phyloP scores from a whole-genome alignment of 2,113 vertebrate species.

The Pardalotus punctatus region DNA sequence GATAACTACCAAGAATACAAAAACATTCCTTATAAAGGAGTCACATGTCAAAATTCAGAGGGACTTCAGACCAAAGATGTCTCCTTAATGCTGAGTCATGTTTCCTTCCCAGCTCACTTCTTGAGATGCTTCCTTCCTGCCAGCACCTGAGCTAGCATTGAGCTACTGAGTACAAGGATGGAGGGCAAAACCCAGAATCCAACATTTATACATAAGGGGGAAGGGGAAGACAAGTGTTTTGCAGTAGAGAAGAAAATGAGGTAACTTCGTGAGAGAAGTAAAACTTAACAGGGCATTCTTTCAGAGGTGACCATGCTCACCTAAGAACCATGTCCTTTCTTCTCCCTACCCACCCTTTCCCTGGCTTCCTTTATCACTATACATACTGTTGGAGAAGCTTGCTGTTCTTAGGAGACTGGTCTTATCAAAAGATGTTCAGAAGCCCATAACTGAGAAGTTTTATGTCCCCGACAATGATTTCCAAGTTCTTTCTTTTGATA shows the following conservation, averaged over 20 bases:
- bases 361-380: background rate
- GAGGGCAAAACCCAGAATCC: background rate
- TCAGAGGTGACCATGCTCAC: background rate
- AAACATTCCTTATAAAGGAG: slow-evolving; percentile 43
- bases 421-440: background rate
- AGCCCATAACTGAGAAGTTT: background rate
- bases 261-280: slow-evolving; percentile 10
- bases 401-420: background rate
- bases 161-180: background rate
- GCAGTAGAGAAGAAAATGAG: slow-evolving; percentile 28
- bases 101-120: background rate
- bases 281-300: background rate
- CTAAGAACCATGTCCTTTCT: background rate
- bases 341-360: background rate
- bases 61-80: background rate
- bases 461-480: background rate
- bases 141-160: background rate
- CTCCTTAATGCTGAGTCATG: background rate
- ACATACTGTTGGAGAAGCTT: background rate
- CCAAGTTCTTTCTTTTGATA: slow-evolving; percentile 36
- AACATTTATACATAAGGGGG: background rate
- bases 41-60: background rate
- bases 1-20: slow-evolving; percentile 12
- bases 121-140: background rate
- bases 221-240: background rate